Evolutionary conservation across 35 echinoderm and acorn worm genomes (phyloP).

Genomic region (Amphiura filiformis): DNA sequence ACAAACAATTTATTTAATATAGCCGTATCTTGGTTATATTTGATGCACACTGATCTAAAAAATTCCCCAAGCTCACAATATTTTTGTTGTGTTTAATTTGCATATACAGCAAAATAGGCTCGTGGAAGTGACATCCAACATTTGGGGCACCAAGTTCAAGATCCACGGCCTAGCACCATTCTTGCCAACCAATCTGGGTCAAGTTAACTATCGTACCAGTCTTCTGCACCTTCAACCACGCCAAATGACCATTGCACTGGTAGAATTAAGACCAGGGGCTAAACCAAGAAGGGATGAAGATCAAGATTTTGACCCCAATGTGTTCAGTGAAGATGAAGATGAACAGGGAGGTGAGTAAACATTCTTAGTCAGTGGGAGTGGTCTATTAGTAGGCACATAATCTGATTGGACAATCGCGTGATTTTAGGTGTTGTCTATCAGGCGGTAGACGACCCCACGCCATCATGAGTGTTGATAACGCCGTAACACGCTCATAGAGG

Average conservation of each 20-base stretch:
- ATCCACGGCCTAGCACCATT: slow-evolving; percentile 78
- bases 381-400: no score
- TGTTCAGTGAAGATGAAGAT: slow-evolving; percentile 97
- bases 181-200: slow-evolving; percentile 89
- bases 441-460: no score
- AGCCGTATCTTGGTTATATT: no score
- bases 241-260: slow-evolving; percentile 98
- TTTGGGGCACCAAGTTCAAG: slow-evolving; percentile 99
- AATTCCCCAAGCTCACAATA: no score
- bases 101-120: slow-evolving; percentile 64
- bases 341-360: slow-evolving; percentile 38
- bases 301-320: slow-evolving; percentile 76
- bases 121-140: slow-evolving; percentile 95
- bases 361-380: no score
- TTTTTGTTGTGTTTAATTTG: no score
- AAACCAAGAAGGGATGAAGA: slow-evolving; percentile 55
- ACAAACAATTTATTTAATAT: no score
- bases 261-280: slow-evolving; percentile 68
- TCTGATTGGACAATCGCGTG: no score
- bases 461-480: no score
- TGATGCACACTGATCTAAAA: no score
- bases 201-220: slow-evolving; percentile 95
- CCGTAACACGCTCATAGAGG: no score
- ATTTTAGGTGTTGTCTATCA: no score
- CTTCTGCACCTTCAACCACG: slow-evolving; percentile 92